A percentile compares a stretch with the other conserved stretches of the same genome.
phyloP scores from a whole-genome alignment of 2,113 vertebrate genomes.

The Polypterus senegalus region DNA sequence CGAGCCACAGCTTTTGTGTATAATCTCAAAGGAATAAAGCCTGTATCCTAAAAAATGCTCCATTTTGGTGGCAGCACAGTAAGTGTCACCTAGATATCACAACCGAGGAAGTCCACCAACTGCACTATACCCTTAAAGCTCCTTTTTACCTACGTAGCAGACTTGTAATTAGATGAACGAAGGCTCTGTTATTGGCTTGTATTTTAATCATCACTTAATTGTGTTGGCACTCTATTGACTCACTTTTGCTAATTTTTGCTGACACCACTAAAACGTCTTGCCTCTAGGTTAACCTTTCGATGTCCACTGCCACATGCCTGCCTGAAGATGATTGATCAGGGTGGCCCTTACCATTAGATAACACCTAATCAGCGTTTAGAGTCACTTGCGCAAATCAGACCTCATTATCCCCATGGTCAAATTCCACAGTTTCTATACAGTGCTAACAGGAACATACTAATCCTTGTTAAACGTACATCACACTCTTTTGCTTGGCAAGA shows the following conservation, averaged over 20 bases:
- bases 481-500: too few relatives aligned
- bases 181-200: constrained; percentile 23
- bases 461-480: too few relatives aligned
- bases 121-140: too few relatives aligned
- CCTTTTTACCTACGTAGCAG: too few relatives aligned
- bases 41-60: too few relatives aligned
- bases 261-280: constrained; percentile 65
- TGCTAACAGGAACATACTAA: background rate
- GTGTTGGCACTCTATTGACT: constrained; percentile 84
- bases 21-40: too few relatives aligned
- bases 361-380: constrained; percentile 85
- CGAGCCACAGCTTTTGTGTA: too few relatives aligned
- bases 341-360: constrained; percentile 76
- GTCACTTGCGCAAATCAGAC: constrained; percentile 92
- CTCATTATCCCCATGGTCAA: constrained; percentile 74
- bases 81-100: too few relatives aligned
- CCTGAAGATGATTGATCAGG: constrained; percentile 78
- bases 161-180: too few relatives aligned
- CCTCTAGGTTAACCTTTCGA: constrained; percentile 86
- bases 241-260: constrained; percentile 85
- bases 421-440: constrained; percentile 53
- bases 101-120: too few relatives aligned
- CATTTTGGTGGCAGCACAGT: too few relatives aligned
- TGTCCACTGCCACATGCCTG: constrained; percentile 67
- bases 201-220: constrained; percentile 95